Base-by-base conservation (phyloP, 2,888 invertebrate species). In the Drosophila lutescens region DNA sequence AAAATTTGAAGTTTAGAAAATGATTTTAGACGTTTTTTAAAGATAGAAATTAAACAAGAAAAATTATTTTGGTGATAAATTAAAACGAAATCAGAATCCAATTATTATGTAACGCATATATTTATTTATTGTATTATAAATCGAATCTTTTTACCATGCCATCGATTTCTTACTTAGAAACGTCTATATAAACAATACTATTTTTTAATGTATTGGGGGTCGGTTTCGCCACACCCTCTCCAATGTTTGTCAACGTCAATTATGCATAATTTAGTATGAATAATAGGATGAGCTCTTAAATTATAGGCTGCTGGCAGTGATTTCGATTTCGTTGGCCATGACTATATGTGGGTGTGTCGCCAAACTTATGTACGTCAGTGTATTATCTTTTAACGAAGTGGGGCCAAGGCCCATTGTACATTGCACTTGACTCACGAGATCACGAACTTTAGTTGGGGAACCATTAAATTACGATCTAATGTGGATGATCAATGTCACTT, bases 381-480 rank as follows among this genome's bases (percentile, higher is more conserved):
- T 47, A 15, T 20, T 15, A 47, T 55, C 30, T 44, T 32, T 30
- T 46, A n/a, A 15, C 34, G 12, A 23, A 56, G 38, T 54, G 53
- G 49, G 70, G 73, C 73, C 73, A 70, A 72, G 70, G 70, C 54
- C 73, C 68, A 30, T 32, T 26, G 43, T 34, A 49, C 70, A 72
- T 63, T 71, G 74, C 63, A 73, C 74, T 71, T 73, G 54, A 61
- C 59, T 58, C 30, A 23, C 13, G 15, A 15, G 34, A 34, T 34
- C 34, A 34, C 34, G 34, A 30, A 20, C 30, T 15, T 30, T 10
- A 17, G 9, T 46, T 23, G 41, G 47, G 41, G 41, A 47, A 13
- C 38, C 7, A 34, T 12, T 34, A 34, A 34, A 34, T 12, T 34
- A 5, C 34, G 4, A 5, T 34, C 34, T 10, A 10, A 10, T 32